A percentile compares a stretch with the other conserved stretches of the same genome.
Evolutionary conservation across 2,797 vertebrate genomes (phyloP).

Genomic region (Lateolabrax maculatus): DNA sequence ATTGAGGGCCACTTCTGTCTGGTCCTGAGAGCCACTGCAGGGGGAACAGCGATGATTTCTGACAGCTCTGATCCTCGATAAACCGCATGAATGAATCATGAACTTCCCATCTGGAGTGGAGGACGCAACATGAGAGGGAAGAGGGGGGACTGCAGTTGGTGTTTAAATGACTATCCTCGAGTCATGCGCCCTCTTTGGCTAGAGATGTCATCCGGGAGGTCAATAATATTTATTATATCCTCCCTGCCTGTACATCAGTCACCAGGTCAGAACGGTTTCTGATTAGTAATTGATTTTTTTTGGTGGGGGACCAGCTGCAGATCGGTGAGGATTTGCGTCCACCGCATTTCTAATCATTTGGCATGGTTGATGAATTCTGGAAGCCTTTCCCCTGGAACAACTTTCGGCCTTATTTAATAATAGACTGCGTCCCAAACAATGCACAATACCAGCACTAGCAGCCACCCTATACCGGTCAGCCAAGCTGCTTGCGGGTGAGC

Average conservation of each 20-base stretch:
- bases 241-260: constrained; percentile 22
- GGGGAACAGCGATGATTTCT: constrained; percentile 33
- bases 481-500: constrained; percentile 58
- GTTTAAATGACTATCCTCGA: constrained; percentile 64
- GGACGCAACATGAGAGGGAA: constrained; percentile 24
- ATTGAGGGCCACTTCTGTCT: constrained; percentile 47
- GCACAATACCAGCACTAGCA: constrained; percentile 55
- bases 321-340: constrained; percentile 31
- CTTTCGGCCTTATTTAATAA: constrained; percentile 68
- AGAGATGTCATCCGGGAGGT: constrained; percentile 33
- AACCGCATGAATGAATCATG: constrained; percentile 71
- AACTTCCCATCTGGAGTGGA: constrained; percentile 64
- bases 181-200: constrained; percentile 25
- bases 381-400: constrained; percentile 24
- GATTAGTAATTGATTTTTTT: constrained; percentile 59
- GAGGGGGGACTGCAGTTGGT: constrained; percentile 51
- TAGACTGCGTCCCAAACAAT: constrained; percentile 61
- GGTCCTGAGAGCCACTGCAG: constrained; percentile 30
- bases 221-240: constrained; percentile 52
- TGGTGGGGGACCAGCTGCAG: not conserved
- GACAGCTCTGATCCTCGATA: constrained; percentile 58
- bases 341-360: constrained; percentile 47
- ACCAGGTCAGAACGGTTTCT: constrained; percentile 11
- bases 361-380: constrained; percentile 35
- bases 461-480: constrained; percentile 60